These are phyloP conservation scores for Drosophila affinis DNA, from an alignment of 2,888 invertebrate species.

Conservation along the genomic window DNA sequence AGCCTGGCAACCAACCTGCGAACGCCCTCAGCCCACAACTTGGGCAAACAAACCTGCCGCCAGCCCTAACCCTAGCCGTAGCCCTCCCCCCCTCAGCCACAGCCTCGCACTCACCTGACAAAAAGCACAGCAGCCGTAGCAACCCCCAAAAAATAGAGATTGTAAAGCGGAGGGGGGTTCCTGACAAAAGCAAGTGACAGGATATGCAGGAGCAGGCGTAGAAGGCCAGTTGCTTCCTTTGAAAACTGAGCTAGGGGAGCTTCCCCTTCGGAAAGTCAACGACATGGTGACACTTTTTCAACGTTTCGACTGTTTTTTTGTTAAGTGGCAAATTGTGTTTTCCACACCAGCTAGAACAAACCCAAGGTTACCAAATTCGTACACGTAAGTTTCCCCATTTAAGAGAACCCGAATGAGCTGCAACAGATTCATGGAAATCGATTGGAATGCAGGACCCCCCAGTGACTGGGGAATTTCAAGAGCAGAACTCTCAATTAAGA, in stretches of 20 bases:
- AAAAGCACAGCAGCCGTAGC: conserved; percentile 63
- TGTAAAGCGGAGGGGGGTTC: conserved; percentile 17
- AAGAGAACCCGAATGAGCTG: not conserved
- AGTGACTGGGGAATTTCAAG: conserved; percentile 51
- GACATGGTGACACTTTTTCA: conserved; percentile 38
- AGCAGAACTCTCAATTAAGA: conserved; percentile 51
- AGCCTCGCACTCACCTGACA: conserved; percentile 49
- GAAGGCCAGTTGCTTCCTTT: conserved; percentile 14
- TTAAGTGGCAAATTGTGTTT: conserved; percentile 40
- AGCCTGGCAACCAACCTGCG: conserved; percentile 39
- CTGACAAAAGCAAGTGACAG: conserved; percentile 61
- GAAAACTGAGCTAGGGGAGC: conserved; percentile 17
- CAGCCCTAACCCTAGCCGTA: conserved; percentile 30
- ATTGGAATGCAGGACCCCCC: conserved; percentile 23
- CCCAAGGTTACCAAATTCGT: conserved; percentile 9
- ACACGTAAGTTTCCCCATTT: not conserved
- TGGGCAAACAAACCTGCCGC: conserved; percentile 39
- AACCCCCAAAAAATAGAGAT: conserved; percentile 52
- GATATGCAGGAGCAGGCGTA: conserved; percentile 21
- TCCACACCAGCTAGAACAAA: conserved; percentile 4
- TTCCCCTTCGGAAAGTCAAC: conserved; percentile 33
- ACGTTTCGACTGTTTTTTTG: conserved; percentile 6
- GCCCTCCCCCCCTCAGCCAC: not conserved
- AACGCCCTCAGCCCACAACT: conserved; percentile 2
- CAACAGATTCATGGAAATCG: conserved; percentile 33